Evolutionary conservation across 2,797 vertebrate genomes (phyloP), one percentile per base, ranked within the genome.

Genomic region (Chiloscyllium punctatum): DNA sequence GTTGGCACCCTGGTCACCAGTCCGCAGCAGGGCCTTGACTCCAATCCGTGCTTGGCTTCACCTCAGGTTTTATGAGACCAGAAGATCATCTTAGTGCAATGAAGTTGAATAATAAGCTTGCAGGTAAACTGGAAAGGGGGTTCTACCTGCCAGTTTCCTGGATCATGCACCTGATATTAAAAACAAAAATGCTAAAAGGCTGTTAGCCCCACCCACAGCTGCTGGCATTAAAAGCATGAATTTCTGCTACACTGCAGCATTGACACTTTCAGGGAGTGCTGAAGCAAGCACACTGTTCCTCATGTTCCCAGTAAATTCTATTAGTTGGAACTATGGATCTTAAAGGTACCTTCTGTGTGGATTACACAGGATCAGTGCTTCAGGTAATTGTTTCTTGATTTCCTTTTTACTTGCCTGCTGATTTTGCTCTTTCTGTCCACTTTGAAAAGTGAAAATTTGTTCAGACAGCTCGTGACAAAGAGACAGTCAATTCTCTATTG

Each of bases 181-280:
- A 74, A 72, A 74, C 92, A 94, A 53, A 94, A 77, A 95, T 72
- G 94, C 48, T 95, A 95, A 95, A 72, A 95, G 30, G 57, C 94
- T 95, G 27, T 48, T 95, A 95, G 94, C 94, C 94, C 94, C 94
- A 95, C 94, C 94, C 77, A 74, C 94, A 53, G 94, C 72, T 92
- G 90, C 90, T 92, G 23, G n/a, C 66, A 92, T 92, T 68, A 92
- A 92, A 92, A 95, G 69, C 94, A 95, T 48, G 94, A 95, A 74
- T 77, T 74, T 74, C 94, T 95, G 69, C 69, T 77, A 77, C 42
- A n/a, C 94, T 95, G 94, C 94, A 95, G 94, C 90, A 92, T 92
- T 95, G 94, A 95, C 71, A 95, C 48, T 95, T 77, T 95, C 71
- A 95, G 71, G 30, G 69, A 95, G 71, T 95, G 94, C 94, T 95